Evolutionary conservation across 2,113 vertebrate species (phyloP), one percentile per base, ranked within the genome.

Genomic region (Coreoperca whiteheadi): DNA sequence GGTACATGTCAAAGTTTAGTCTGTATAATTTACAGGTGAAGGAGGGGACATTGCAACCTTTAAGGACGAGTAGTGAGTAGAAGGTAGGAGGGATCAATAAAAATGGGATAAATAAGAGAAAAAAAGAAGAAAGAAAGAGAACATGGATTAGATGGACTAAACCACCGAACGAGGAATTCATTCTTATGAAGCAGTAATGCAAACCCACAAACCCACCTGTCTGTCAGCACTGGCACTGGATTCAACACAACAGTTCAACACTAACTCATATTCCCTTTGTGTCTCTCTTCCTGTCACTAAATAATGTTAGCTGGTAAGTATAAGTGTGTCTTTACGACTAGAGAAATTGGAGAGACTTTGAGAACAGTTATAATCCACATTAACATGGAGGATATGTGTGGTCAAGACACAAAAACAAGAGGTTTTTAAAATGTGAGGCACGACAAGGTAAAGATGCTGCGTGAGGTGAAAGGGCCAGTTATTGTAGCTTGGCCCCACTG

Each of bases 81-180:
- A 57, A 20, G 16, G 34, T 41, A 74, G 15, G 15, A 34, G 25
- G 21, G 16, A 53, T 60, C 18, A n/a, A 56, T 59, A 50, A 20
- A 61, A 63, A 59, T 11, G 0, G 2, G 14, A 43, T 73, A 1
- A 25, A 4, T n/a, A n/a, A 1, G 15, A 20, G 34, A 16, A 4
- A 28, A 15, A 18, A 37, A 32, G 48, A 2, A 20, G 15, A 23
- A 11, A 39, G n/a, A 21, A 37, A 32, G 18, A 21, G 25, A 39
- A 77, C 68, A 73, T 77, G 74, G 74, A 78, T 78, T 78, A 57
- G 7, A 74, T 63, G 28, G 11, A 28, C 48, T 74, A 74, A 78
- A 82, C 68, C 20, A 10, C 37, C 69, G 48, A 82, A 74, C 5
- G 34, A 81, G 48, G 37, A 48, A 78, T 86, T 78, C 25, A 50